Evolutionary conservation across 1,140 invertebrate species (phyloP), one percentile per base, ranked within the genome.

Genomic region (Caenorhabditis tropicalis): DNA sequence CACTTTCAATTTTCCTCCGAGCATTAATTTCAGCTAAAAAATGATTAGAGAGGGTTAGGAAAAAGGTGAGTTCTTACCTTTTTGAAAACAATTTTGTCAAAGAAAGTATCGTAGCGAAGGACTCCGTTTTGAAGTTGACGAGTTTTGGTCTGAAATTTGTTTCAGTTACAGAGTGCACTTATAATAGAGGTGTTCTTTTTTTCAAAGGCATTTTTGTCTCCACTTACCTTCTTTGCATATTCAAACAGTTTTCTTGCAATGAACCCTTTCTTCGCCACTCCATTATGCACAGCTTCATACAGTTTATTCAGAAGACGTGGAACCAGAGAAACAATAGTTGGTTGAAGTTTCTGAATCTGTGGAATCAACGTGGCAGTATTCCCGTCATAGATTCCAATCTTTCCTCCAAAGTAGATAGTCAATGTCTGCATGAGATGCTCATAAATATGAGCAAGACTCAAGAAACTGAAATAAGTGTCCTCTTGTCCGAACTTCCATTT

Each of bases 301-400:
- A 93, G 90, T 84, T 92, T 89, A 83, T 93, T 92, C 2, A 93
- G 87, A 19, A 93, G 85, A 29, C 93, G 84, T 7, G 93, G 93
- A 10, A 93, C 93, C 24, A 92, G 90, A 12, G 91, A 88, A 65
- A 93, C 92, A 31, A 92, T 81, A 10, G 92, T 92, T 15, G 93
- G 93, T 85, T 91, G 90, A 4, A 93, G 85, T 12, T 46, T 36
- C 74, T 87, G 88, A 83, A 88, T 88, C 86, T 93, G 92, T 36
- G 92, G 90, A 29, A 91, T 86, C 29, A 93, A 85, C 36, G 89
- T 85, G 31, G 86, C 90, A n/a, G 92, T 86, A 87, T 93, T 92
- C 16, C 92, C 92, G 36, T 88, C 85, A 65, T 87, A 93, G 84
- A 91, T 92, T 39, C 92, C 92, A 21, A 93, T 88, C 33, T 81